Conservation (phyloP, 2,888 invertebrate species). For the Lasioglossum villosulum region DNA sequence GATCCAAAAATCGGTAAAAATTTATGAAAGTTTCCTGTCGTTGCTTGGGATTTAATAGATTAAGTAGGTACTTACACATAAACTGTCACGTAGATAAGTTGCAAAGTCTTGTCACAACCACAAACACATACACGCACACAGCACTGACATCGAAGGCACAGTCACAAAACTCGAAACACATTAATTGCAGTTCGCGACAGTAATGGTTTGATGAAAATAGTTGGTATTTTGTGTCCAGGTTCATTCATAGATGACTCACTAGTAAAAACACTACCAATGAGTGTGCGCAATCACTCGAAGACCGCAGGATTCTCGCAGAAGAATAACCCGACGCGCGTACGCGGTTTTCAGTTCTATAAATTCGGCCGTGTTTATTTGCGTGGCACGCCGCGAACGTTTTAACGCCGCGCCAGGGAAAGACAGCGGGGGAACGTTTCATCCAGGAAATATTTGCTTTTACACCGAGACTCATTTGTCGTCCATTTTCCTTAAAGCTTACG, state of each 20-base stretch:
- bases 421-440: slow-evolving; percentile 6
- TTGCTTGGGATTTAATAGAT: neutral
- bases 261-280: slow-evolving; percentile 16
- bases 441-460: slow-evolving; percentile 1
- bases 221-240: too few relatives aligned
- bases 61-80: neutral
- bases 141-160: too few relatives aligned
- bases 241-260: slow-evolving; percentile 7
- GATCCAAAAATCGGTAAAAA: neutral
- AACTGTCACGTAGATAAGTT: neutral
- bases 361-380: slow-evolving; percentile 72
- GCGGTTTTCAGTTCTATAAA: slow-evolving; percentile 70
- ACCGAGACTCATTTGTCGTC: neutral
- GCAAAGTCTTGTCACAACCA: neutral
- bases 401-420: slow-evolving; percentile 6
- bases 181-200: neutral
- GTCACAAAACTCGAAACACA: neutral
- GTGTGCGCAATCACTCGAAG: slow-evolving; percentile 26
- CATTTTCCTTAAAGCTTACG: neutral
- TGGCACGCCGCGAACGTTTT: slow-evolving; percentile 33
- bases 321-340: slow-evolving; percentile 37
- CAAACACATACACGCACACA: neutral
- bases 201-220: neutral
- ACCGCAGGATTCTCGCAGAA: slow-evolving; percentile 33
- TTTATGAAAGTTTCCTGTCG: neutral